Evolutionary conservation across 2,888 invertebrate genomes (phyloP), one percentile per base, ranked within the genome.

Genomic region (Athetis lepigone): DNA sequence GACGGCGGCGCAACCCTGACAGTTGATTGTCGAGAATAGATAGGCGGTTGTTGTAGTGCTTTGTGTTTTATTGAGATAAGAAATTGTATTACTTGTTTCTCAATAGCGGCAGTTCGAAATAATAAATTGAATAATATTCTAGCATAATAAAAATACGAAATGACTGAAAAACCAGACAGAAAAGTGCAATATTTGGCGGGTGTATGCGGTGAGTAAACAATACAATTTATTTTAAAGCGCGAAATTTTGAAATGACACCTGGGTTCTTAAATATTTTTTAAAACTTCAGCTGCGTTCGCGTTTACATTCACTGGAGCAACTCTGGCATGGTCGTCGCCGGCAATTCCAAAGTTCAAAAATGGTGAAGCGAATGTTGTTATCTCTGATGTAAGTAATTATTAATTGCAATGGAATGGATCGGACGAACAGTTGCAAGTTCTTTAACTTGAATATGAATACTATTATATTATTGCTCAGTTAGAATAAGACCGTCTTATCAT

Each of bases 291-390:
- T 43, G 90, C 95, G 2, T 85, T 95, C 64, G 90, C 91, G 9
- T 94, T 94, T 82, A 87, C 92, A 56, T 95, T 92, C 64, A 94
- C 93, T 25, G 95, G 95, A 11, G 93, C 95, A 25, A 90, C 90
- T 7, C 80, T 95, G 55, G 93, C 95, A 8, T 96, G 95, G 95
- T 89, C 95, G 0, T 96, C 96, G 1, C 96, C 96, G n/a, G 95
- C 95, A 25, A 90, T 96, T 77, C 95, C 95, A 42, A 95, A 95
- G 85, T 90, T 96, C 79, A 90, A 88, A 73, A 92, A 80, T 62
- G 93, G 93, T 16, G 92, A 91, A 70, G 88, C 93, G 4, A 86
- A 89, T 70, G 72, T 95, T 47, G 65, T 85, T 61, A 92, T 95
- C 52, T 89, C 90, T 42, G 91, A 94, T 79, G 95, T 95, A 84